Percentiles rank a stretch among this genome's conserved stretches.
Evolutionary conservation across 2,888 invertebrate genomes (phyloP).

Genomic region (Parelbella ahira): DNA sequence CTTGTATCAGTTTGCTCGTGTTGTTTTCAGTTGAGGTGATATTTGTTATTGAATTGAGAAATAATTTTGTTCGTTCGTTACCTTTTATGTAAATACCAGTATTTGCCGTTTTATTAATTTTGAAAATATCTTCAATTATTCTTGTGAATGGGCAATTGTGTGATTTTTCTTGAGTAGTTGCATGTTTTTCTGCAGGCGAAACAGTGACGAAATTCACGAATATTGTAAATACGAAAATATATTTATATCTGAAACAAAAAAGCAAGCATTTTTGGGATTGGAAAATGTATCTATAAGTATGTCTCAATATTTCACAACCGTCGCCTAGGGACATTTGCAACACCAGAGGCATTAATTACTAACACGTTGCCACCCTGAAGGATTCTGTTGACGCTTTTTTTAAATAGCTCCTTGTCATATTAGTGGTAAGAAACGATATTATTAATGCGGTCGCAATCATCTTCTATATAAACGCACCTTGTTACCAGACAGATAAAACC

Average conservation of each 20-base stretch:
- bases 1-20: slow-evolving; percentile 42
- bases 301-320: too few relatives aligned
- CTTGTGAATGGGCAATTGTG: slow-evolving; percentile 63
- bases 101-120: slow-evolving; percentile 50
- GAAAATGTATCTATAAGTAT: too few relatives aligned
- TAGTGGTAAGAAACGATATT: too few relatives aligned
- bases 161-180: slow-evolving; percentile 38
- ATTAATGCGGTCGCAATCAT: too few relatives aligned
- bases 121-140: slow-evolving; percentile 70
- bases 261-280: neutral
- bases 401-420: too few relatives aligned
- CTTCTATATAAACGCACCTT: too few relatives aligned
- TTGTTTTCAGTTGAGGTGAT: slow-evolving; percentile 44
- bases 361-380: too few relatives aligned
- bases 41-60: slow-evolving; percentile 80
- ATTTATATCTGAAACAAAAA: slow-evolving; percentile 52
- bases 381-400: too few relatives aligned
- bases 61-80: slow-evolving; percentile 77
- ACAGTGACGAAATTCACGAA: slow-evolving; percentile 30
- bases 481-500: too few relatives aligned
- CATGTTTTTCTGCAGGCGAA: slow-evolving; percentile 30
- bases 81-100: slow-evolving; percentile 41
- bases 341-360: too few relatives aligned
- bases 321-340: too few relatives aligned
- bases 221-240: slow-evolving; percentile 40